Percentiles rank a stretch among this genome's conserved stretches.
Conservation (phyloP, 2,113 vertebrate genomes). For the Chitala chitala region DNA sequence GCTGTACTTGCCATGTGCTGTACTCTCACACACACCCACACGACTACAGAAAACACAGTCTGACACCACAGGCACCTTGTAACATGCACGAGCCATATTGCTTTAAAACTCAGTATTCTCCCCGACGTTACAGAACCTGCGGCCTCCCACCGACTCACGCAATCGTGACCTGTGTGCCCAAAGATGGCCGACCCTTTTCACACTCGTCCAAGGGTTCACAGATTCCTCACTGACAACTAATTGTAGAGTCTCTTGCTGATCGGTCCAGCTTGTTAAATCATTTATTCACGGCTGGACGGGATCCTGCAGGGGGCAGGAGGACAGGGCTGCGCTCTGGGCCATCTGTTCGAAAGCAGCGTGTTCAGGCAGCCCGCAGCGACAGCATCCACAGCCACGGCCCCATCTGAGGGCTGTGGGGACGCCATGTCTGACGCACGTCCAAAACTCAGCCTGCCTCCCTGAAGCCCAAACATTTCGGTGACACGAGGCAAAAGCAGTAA, state of each 20-base stretch:
- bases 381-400: not conserved
- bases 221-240: not conserved
- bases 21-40: not conserved
- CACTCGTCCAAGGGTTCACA: not conserved
- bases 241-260: not conserved
- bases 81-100: conserved; percentile 9
- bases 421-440: not conserved
- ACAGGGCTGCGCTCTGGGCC: not conserved
- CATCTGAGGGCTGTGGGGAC: not conserved
- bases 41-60: not conserved
- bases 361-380: not conserved
- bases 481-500: not conserved
- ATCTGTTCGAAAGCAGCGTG: not conserved
- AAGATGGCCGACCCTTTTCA: not conserved
- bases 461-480: not conserved
- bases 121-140: not conserved
- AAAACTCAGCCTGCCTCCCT: not conserved
- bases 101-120: not conserved
- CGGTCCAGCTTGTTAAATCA: not conserved
- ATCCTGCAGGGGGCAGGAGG: not conserved
- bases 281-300: not conserved
- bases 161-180: not conserved
- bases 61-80: not conserved
- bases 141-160: not conserved
- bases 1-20: not conserved